These are phyloP conservation scores for Tupaia chinensis DNA, from an alignment of 2,113 vertebrate genomes.

Conservation along the genomic window DNA sequence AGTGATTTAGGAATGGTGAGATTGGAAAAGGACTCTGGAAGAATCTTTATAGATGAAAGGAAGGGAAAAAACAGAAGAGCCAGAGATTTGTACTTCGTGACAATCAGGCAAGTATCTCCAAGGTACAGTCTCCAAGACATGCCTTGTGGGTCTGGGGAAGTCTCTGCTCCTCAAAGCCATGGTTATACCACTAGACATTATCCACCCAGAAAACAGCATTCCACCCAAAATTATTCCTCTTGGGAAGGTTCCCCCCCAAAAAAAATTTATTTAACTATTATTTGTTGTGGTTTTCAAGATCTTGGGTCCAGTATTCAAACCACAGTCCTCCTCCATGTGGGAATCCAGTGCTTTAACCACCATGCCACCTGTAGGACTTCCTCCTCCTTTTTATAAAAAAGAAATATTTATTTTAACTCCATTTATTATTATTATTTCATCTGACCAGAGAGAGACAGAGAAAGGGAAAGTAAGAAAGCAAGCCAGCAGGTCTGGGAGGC, in stretches of 20 bases:
- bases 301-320: too few species aligned
- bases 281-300: too few species aligned
- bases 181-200: background rate
- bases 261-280: background rate
- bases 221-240: background rate
- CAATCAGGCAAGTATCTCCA: background rate
- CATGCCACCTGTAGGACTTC: too few species aligned
- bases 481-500: too few species aligned
- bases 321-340: too few species aligned
- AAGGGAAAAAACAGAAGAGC: constrained; percentile 6
- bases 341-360: too few species aligned
- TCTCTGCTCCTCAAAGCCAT: background rate
- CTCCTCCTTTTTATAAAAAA: too few species aligned
- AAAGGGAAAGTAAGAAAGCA: too few species aligned
- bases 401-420: too few species aligned
- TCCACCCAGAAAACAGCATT: background rate
- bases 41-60: background rate
- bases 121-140: background rate
- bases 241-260: background rate
- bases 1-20: background rate
- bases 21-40: background rate
- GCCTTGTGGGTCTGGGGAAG: accelerated
- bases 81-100: background rate
- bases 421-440: too few species aligned
- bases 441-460: too few species aligned